Evolutionary conservation across 2,888 invertebrate species (phyloP), one percentile per base, ranked within the genome.

Genomic region (Dorcus hopei): DNA sequence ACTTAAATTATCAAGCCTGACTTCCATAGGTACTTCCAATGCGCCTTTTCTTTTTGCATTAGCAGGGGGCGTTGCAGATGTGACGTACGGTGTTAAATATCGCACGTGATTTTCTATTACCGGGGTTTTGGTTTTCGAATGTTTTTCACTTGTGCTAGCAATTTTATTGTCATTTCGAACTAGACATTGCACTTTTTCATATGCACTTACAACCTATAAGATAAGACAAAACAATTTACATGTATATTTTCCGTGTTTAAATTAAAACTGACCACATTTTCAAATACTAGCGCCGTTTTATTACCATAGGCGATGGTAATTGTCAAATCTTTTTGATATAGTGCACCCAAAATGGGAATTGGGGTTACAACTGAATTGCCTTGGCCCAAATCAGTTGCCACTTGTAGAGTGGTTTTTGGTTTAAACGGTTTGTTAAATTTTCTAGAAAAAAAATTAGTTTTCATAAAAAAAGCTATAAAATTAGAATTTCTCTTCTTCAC

Each of bases 21-120:
- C 86, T 74, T 94, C 93, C 85, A 95, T 88, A 0, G 93, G 90
- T 9, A 92, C 84, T 76, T 92, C 88, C 39, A 83, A 56, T 2
- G 48, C 57, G 26, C 9, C 57, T 47, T 54, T 60, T 60, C 53
- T 38, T 56, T 41, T 47, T 51, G 38, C 69, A 49, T 81, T 78
- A 23, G 68, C 43, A 9, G 68, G 56, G 3, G 65, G 47, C n/a
- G 61, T 64, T 52, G 64, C 65, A 11, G 66, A 66, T 33, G 69
- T 65, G 4, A 71, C 73, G 66, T 78, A 78, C 43, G 81, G 77
- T 26, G 79, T 75, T 56, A 83, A 68, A 70, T 84, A 84, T 62
- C 82, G 79, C 1, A 81, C 83, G 59, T 80, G 75, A 40, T 77
- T 77, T 39, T 79, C 79, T 3, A 79, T 75, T 16, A 79, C 68